phyloP scores from a whole-genome alignment of 1,140 invertebrate species.

The Paralvinella palmiformis region DNA sequence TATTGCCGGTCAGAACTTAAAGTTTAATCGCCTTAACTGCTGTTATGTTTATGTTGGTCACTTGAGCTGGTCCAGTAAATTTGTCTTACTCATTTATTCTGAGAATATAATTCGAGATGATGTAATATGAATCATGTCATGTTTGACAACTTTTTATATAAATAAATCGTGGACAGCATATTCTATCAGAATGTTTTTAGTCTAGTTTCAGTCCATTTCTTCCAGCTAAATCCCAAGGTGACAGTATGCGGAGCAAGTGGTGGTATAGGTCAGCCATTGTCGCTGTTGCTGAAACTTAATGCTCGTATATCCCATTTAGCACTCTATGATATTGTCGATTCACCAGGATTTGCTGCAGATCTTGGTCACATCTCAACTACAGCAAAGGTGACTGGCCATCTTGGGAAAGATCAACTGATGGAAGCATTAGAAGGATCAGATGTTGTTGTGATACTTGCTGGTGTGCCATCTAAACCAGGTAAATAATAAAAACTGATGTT shows the following conservation, averaged over 20 bases:
- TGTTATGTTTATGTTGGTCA: too few relatives aligned
- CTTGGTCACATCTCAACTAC: constrained; percentile 92
- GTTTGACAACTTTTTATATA: too few relatives aligned
- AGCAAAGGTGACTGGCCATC: constrained; percentile 74
- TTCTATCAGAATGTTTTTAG: too few relatives aligned
- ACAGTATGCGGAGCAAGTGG: constrained; percentile 92
- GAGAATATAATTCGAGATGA: too few relatives aligned
- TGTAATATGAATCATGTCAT: too few relatives aligned
- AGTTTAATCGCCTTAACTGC: too few relatives aligned
- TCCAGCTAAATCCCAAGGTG: constrained; percentile 64
- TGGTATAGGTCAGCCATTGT: constrained; percentile 96
- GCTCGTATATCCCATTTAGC: constrained; percentile 71
- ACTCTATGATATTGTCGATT: constrained; percentile 94
- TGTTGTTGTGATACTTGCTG: constrained; percentile 94
- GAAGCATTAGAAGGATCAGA: constrained; percentile 64
- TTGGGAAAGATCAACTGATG: constrained; percentile 70
- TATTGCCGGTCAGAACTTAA: too few relatives aligned
- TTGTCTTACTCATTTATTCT: too few relatives aligned
- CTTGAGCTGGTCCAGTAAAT: too few relatives aligned
- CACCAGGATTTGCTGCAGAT: constrained; percentile 94
- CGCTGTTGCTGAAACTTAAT: constrained; percentile 88
- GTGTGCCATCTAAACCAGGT: constrained; percentile 93
- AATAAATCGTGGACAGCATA: too few relatives aligned
- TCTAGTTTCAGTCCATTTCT: too few relatives aligned
- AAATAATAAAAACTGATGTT: too few relatives aligned